These are phyloP conservation scores for Macropis europaea DNA, from an alignment of 2,888 invertebrate species.

Conservation along the genomic window DNA sequence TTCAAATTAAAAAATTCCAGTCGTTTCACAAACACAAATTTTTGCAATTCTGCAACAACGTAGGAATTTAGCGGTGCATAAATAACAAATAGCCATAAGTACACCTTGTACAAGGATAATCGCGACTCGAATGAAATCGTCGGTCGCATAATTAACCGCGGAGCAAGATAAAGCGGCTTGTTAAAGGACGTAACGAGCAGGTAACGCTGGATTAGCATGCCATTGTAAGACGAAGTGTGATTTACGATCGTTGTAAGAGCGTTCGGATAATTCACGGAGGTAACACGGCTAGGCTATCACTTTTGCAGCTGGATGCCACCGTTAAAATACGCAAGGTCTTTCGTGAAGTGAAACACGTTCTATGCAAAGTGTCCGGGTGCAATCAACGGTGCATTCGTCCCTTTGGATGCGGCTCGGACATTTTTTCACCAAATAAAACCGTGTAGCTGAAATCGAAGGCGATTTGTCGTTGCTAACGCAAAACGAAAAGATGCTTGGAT, in stretches of 20 bases:
- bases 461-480: too few relatives aligned
- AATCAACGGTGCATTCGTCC: too few relatives aligned
- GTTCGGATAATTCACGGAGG: constrained; percentile 22
- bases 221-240: constrained; percentile 33
- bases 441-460: too few relatives aligned
- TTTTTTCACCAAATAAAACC: too few relatives aligned
- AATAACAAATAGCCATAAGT: constrained; percentile 31
- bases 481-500: too few relatives aligned
- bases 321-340: constrained; percentile 13
- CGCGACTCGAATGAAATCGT: constrained; percentile 19
- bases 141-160: constrained; percentile 21
- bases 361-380: too few relatives aligned
- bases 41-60: too few relatives aligned
- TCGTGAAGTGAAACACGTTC: too few relatives aligned
- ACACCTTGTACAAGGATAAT: constrained; percentile 22
- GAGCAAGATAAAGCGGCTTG: constrained; percentile 21
- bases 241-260: constrained; percentile 32
- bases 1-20: too few relatives aligned
- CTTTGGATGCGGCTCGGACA: too few relatives aligned
- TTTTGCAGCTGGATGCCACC: constrained; percentile 5
- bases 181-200: constrained; percentile 20
- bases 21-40: too few relatives aligned
- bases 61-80: too few relatives aligned
- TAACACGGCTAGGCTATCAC: constrained; percentile 18
- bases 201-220: constrained; percentile 20